phyloP scores from a whole-genome alignment of 2,888 invertebrate genomes.

The Nymphalis polychloros region DNA sequence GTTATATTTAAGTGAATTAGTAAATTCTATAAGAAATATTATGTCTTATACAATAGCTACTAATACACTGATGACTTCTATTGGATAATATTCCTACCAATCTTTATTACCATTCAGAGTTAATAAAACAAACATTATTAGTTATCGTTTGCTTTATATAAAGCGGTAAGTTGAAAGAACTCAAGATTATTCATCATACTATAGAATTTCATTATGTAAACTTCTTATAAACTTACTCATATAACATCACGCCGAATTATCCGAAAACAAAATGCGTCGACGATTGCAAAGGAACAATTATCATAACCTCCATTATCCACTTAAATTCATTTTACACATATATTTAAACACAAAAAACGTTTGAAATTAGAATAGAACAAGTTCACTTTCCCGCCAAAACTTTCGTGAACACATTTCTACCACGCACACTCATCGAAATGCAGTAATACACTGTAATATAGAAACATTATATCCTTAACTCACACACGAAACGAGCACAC shows the following conservation, averaged over 20 bases:
- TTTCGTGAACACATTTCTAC: constrained; percentile 53
- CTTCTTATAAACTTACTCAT: constrained; percentile 56
- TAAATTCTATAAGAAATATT: too few species aligned
- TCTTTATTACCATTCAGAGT: too few species aligned
- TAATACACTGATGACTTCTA: too few species aligned
- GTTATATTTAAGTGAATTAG: too few species aligned
- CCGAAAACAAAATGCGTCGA: constrained; percentile 46
- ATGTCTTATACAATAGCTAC: too few species aligned
- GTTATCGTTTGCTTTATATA: too few species aligned
- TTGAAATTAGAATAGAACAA: constrained; percentile 38
- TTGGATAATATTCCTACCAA: too few species aligned
- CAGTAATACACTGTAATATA: constrained; percentile 54
- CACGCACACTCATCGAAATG: constrained; percentile 57
- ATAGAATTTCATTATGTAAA: too few species aligned
- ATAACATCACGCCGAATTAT: constrained; percentile 70
- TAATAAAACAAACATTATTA: too few species aligned
- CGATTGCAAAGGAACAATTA: constrained; percentile 37
- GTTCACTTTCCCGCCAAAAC: constrained; percentile 68
- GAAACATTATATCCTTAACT: constrained; percentile 52
- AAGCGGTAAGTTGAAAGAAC: too few species aligned
- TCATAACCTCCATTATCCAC: constrained; percentile 59
- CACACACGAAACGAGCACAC: constrained; percentile 49
- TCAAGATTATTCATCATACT: too few species aligned
- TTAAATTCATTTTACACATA: constrained; percentile 44
- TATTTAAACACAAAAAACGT: constrained; percentile 37